Percentiles rank a stretch among this genome's conserved stretches.
These are phyloP conservation scores for Capitella teleta DNA, from an alignment of 1,140 invertebrate genomes.

Conservation along the genomic window DNA sequence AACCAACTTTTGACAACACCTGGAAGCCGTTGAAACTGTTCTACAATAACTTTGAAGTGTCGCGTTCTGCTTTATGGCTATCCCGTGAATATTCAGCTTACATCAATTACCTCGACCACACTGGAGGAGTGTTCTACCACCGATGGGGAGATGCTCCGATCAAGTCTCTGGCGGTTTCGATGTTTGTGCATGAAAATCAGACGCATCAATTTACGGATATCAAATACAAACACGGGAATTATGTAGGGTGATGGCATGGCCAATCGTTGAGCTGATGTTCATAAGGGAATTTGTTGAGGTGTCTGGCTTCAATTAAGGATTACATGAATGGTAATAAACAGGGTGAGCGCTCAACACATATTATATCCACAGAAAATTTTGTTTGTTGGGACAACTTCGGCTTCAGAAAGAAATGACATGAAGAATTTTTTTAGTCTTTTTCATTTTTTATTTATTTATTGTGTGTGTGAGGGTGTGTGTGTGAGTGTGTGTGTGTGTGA, in stretches of 20 bases:
- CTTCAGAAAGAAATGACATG: too few species aligned
- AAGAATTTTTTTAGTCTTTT: too few species aligned
- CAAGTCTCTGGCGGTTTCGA: not conserved
- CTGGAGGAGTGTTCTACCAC: conserved; percentile 2
- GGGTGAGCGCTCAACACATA: too few species aligned
- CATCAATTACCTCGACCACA: conserved; percentile 1
- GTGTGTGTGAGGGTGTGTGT: not conserved
- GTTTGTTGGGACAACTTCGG: too few species aligned
- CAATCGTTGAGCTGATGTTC: too few species aligned
- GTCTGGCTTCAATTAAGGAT: too few species aligned
- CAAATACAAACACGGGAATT: not conserved
- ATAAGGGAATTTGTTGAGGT: too few species aligned
- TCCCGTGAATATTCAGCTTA: not conserved
- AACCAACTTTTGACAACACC: not conserved
- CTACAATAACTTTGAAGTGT: conserved; percentile 10
- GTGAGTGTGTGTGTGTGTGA: not conserved
- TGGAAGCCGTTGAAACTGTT: not conserved
- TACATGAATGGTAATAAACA: too few species aligned
- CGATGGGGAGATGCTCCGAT: conserved; percentile 6
- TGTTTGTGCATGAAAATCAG: not conserved
- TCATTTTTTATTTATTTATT: too few species aligned
- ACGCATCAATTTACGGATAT: not conserved
- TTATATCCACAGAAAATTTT: too few species aligned
- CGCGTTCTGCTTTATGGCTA: not conserved
- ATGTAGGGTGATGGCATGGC: too few species aligned